A percentile compares a stretch with the other conserved stretches of the same genome.
phyloP scores from a whole-genome alignment of 2,797 vertebrate species.

The Nannoperca australis region DNA sequence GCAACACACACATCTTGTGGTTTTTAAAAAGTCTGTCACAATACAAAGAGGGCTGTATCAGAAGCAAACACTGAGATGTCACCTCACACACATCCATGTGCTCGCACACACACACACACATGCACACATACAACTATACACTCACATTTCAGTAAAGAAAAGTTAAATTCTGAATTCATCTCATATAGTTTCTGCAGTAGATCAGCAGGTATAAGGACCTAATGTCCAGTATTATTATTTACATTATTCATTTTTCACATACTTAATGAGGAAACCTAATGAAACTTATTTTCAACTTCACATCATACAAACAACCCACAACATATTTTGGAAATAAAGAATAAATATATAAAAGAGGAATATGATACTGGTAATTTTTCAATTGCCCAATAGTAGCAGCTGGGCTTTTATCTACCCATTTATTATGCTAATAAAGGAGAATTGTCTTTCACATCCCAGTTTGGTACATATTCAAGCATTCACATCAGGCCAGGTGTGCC shows the following conservation, averaged over 20 bases:
- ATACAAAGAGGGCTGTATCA: constrained; percentile 71
- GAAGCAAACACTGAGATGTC: constrained; percentile 66
- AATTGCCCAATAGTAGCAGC: constrained; percentile 77
- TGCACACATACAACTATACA: constrained; percentile 51
- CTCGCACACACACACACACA: constrained; percentile 38
- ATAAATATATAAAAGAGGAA: constrained; percentile 79
- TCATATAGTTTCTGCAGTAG: constrained; percentile 70
- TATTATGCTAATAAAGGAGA: constrained; percentile 78
- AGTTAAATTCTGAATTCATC: constrained; percentile 60
- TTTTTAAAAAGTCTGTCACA: constrained; percentile 73
- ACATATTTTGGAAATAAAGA: constrained; percentile 78
- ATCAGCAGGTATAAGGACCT: constrained; percentile 68
- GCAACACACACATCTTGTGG: constrained; percentile 54
- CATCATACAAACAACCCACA: constrained; percentile 83
- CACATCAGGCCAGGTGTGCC: constrained; percentile 83
- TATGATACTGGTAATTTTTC: constrained; percentile 65
- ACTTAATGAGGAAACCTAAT: constrained; percentile 68
- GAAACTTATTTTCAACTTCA: constrained; percentile 79
- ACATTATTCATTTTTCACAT: constrained; percentile 79
- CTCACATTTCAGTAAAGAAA: constrained; percentile 73
- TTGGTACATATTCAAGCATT: constrained; percentile 81
- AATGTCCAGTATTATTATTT: constrained; percentile 77
- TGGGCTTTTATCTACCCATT: constrained; percentile 79
- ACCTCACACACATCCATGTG: constrained; percentile 31
- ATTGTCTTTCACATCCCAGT: constrained; percentile 78